Evolutionary conservation across 2,113 vertebrate genomes (phyloP).

Genomic region (Apistogramma diplotaenia): DNA sequence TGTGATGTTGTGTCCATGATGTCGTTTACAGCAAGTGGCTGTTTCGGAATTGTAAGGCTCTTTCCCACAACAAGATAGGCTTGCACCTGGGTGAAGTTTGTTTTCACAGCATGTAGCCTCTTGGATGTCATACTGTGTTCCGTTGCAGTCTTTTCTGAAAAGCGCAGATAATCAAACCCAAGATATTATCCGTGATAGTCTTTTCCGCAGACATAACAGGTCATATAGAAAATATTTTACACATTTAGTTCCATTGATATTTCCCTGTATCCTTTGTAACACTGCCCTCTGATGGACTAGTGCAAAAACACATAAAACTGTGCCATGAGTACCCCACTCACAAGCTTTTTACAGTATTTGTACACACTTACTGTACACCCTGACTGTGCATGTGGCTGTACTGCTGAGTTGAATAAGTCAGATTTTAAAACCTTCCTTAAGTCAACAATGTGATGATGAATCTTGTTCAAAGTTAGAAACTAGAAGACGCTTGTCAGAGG

Average conservation of each 20-base stretch:
- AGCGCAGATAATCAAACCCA: neutral
- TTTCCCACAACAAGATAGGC: neutral
- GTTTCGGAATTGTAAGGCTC: neutral
- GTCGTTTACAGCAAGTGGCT: conserved; percentile 36
- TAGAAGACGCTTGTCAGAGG: neutral
- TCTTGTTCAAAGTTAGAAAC: neutral
- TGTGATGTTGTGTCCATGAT: neutral
- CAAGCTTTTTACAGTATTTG: neutral
- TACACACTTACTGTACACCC: no score
- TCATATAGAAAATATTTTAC: neutral
- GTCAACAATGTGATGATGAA: neutral
- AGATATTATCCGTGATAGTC: neutral
- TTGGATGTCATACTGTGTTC: neutral
- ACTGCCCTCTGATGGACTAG: conserved; percentile 33
- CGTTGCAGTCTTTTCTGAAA: neutral
- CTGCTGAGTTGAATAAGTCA: neutral
- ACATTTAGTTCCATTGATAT: neutral
- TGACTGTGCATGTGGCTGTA: neutral
- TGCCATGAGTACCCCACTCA: neutral
- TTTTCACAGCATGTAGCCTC: neutral
- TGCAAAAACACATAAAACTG: neutral
- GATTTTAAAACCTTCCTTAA: neutral
- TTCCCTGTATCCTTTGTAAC: neutral
- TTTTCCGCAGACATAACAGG: neutral
- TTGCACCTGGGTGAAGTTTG: neutral